Evolutionary conservation across 2,888 invertebrate genomes (phyloP), one percentile per base, ranked within the genome.

Genomic region (Sycophila texana): DNA sequence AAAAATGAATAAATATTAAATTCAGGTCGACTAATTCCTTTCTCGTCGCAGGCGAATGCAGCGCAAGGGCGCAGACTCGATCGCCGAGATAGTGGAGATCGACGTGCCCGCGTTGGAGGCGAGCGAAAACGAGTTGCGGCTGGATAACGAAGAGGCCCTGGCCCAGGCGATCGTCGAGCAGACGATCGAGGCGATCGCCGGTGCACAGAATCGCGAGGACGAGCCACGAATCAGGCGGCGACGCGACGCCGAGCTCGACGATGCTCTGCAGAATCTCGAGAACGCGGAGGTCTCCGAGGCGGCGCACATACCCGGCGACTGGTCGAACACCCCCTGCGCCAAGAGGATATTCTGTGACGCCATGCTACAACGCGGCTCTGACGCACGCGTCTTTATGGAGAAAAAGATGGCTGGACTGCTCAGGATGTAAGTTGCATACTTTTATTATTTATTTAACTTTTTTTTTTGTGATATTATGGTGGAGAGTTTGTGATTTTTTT

Each of bases 261-360:
- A 90, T 57, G 85, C 83, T 2, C 81, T 89, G 65, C 89, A 90
- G 76, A 87, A 87, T 82, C 76, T 91, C 77, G 89, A 90, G 67
- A 88, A 88, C 61, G 86, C 86, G 0, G 88, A 90, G 65, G 81
- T 89, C 4, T 85, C 87, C 7, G 90, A 90, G 47, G 84, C 86
- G 39, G 87, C 87, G 39, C 89, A 88, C 49, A 85, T 90, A 3
- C 84, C 88, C 7, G 89, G 88, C 1, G 93, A 95, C 85, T 96
- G 95, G 96, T 92, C 93, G 49, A 94, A 95, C 89, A 95, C 95
- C 2, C 94, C 94, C 74, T 96, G 96, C 87, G 95, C 96, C 3
- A 95, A 96, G 88, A 93, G 92, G 85, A 93, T 95, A 83, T 95
- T 96, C 90, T 96, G 96, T 89, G 94, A 95, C 86, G 94, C 94